A percentile compares a stretch with the other conserved stretches of the same genome.
These are phyloP conservation scores for Hoplodrina blanda DNA, from an alignment of 2,888 invertebrate genomes.

Conservation along the genomic window DNA sequence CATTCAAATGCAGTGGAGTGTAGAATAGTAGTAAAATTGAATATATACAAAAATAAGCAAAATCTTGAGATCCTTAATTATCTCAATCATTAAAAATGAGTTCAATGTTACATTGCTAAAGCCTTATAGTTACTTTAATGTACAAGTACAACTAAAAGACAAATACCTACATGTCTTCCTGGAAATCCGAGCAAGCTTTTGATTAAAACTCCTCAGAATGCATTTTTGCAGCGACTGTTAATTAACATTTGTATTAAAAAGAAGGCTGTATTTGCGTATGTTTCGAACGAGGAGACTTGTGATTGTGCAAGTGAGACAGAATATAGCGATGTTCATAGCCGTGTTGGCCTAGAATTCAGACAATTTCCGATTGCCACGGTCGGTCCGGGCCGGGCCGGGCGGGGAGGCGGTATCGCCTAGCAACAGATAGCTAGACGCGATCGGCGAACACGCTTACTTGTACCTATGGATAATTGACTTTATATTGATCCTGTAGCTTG, in stretches of 20 bases:
- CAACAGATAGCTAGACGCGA: conserved; percentile 65
- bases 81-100: neutral
- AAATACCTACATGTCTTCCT: too few species aligned
- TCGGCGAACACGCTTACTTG: conserved; percentile 43
- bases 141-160: too few species aligned
- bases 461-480: conserved; percentile 43
- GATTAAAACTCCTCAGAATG: conserved; percentile 18
- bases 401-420: conserved; percentile 64
- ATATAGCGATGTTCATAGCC: conserved; percentile 71
- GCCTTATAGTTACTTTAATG: neutral
- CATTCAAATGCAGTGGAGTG: neutral
- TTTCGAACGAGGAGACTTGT: conserved; percentile 53
- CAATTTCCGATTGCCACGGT: conserved; percentile 86
- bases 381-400: conserved; percentile 62
- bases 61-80: neutral
- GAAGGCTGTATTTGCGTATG: conserved; percentile 47
- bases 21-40: neutral
- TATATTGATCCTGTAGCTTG: conserved; percentile 25
- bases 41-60: neutral
- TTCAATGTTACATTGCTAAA: neutral
- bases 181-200: conserved; percentile 5
- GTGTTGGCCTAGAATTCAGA: conserved; percentile 86
- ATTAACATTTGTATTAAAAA: conserved; percentile 36
- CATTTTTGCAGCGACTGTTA: conserved; percentile 21
- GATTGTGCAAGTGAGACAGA: conserved; percentile 77